Evolutionary conservation across 53 echinoderm and acorn worm genomes (phyloP).

Genomic region (Luidia sarsii): DNA sequence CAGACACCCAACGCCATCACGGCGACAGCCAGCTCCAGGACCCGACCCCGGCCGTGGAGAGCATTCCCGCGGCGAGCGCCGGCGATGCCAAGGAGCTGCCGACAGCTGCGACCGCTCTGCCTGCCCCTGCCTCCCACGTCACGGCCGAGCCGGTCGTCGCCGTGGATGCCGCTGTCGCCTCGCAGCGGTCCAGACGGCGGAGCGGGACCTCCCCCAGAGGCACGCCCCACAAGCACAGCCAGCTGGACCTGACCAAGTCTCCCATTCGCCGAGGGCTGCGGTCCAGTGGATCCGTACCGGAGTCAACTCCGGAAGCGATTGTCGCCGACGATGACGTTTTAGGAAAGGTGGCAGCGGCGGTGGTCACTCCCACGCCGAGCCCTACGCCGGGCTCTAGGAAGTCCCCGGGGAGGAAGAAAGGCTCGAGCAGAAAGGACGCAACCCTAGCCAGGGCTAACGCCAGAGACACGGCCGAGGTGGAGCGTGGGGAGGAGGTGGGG

Average conservation of each 20-base stretch:
- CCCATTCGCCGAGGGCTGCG: constrained; percentile 57
- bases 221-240: constrained; percentile 25
- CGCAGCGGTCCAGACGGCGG: constrained; percentile 21
- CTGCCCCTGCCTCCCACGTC: neutral
- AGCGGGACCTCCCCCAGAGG: constrained; percentile 30
- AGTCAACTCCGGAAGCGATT: constrained; percentile 2
- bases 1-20: too few species aligned
- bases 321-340: constrained; percentile 3
- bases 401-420: constrained; percentile 12
- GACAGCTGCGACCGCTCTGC: neutral
- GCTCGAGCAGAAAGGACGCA: constrained; percentile 11
- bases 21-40: neutral
- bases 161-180: neutral
- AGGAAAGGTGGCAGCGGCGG: constrained; percentile 8
- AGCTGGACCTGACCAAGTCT: constrained; percentile 46
- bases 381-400: constrained; percentile 10
- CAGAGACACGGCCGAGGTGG: neutral
- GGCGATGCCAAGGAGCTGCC: neutral
- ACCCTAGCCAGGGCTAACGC: neutral
- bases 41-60: neutral
- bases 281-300: constrained; percentile 36
- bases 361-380: constrained; percentile 6
- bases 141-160: neutral
- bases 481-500: constrained; percentile 18
- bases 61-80: neutral